phyloP scores from a whole-genome alignment of 2,888 invertebrate genomes.

The Tipula helvola region DNA sequence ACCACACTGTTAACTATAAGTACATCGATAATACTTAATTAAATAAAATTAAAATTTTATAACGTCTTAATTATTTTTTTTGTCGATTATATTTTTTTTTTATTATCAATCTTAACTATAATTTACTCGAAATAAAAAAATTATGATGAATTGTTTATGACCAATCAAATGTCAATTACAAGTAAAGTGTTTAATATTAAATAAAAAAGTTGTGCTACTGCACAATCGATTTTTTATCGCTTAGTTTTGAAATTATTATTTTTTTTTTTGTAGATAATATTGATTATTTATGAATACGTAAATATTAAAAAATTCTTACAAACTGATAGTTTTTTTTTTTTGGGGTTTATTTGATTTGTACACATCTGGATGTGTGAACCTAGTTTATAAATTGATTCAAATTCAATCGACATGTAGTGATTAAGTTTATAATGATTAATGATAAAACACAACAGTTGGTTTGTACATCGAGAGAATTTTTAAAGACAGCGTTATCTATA shows the following conservation, averaged over 20 bases:
- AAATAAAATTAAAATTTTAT: constrained; percentile 4
- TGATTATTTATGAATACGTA: neutral
- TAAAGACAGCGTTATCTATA: too few relatives aligned
- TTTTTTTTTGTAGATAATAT: neutral
- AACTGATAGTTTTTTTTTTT: neutral
- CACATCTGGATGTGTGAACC: neutral
- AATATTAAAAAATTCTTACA: neutral
- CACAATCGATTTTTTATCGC: constrained; percentile 7
- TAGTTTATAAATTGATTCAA: neutral
- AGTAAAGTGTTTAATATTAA: constrained; percentile 9
- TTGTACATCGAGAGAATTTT: neutral
- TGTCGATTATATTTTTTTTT: neutral
- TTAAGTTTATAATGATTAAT: neutral
- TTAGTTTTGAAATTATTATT: neutral
- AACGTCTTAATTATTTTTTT: neutral
- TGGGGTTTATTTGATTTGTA: neutral
- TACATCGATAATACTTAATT: neutral
- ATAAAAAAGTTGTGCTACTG: constrained; percentile 5
- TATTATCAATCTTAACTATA: neutral
- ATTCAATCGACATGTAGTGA: neutral
- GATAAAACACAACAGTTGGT: neutral
- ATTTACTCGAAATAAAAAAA: neutral
- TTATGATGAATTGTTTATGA: constrained; percentile 12
- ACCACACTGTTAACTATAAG: neutral
- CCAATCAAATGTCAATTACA: constrained; percentile 18